Percentiles rank a stretch among this genome's conserved stretches.
phyloP scores from a whole-genome alignment of 2,113 vertebrate genomes.

The Chloroceryle aenea region DNA sequence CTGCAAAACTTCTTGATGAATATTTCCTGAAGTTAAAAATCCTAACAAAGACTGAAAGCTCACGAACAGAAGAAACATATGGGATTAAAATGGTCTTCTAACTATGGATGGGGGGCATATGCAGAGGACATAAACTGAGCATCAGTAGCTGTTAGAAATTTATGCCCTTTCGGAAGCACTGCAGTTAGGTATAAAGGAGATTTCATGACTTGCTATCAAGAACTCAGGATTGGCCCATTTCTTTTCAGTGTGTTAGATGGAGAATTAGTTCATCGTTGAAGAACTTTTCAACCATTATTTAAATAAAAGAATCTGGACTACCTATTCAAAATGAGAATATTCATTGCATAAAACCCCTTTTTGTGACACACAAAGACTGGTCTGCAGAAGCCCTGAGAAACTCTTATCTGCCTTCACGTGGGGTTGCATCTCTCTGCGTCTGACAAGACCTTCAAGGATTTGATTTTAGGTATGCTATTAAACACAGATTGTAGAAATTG shows the following conservation, averaged over 20 bases:
- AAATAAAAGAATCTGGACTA: not conserved
- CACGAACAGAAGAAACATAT: not conserved
- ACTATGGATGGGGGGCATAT: not conserved
- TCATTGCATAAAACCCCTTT: not conserved
- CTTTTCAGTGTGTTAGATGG: not conserved
- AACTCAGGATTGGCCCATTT: not conserved
- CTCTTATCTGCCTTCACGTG: not conserved
- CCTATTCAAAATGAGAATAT: not conserved
- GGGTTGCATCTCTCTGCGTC: not conserved
- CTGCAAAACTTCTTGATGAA: not conserved
- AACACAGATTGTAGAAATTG: not conserved
- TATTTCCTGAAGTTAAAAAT: not conserved
- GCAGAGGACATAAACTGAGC: not conserved
- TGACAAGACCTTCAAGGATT: not conserved
- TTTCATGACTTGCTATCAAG: not conserved
- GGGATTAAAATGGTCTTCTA: not conserved
- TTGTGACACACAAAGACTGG: not conserved
- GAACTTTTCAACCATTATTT: not conserved
- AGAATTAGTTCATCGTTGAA: not conserved
- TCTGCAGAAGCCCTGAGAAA: fast-evolving
- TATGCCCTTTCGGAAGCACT: not conserved
- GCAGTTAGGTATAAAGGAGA: not conserved
- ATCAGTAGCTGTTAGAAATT: not conserved
- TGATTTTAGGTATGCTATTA: not conserved
- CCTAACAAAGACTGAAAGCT: not conserved